Conservation (phyloP, 2,113 vertebrate species). For the Albula glossodonta region DNA sequence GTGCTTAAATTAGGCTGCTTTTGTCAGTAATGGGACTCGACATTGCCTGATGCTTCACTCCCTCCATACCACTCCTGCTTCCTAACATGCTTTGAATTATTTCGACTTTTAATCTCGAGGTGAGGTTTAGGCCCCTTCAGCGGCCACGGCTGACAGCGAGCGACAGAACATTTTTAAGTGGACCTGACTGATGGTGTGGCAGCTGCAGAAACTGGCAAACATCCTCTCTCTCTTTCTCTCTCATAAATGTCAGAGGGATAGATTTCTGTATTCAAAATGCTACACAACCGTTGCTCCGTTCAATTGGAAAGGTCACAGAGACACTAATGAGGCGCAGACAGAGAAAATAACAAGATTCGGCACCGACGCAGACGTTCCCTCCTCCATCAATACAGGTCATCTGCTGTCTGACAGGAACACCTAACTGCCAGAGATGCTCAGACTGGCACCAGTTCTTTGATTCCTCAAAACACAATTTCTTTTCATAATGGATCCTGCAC, state of each 20-base stretch:
- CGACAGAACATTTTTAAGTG: neutral
- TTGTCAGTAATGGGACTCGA: conserved; percentile 43
- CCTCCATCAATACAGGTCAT: conserved; percentile 49
- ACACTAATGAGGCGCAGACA: conserved; percentile 62
- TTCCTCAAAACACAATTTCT: neutral
- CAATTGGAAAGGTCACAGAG: conserved; percentile 59
- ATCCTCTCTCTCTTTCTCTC: neutral
- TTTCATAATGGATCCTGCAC: neutral
- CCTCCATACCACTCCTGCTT: conserved; percentile 23
- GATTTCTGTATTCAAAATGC: conserved; percentile 58
- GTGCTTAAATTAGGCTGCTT: conserved; percentile 38
- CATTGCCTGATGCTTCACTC: conserved; percentile 23
- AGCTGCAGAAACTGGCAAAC: conserved; percentile 13
- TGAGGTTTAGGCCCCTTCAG: neutral
- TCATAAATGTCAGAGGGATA: conserved; percentile 34
- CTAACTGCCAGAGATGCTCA: neutral
- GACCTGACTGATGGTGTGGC: neutral
- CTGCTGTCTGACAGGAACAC: conserved; percentile 41
- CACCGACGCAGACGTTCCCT: conserved; percentile 41
- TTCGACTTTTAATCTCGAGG: conserved; percentile 23
- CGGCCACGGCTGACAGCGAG: neutral
- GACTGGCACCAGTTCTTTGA: neutral
- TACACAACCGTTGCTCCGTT: conserved; percentile 49
- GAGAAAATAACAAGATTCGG: conserved; percentile 60
- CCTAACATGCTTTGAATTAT: conserved; percentile 43